Percentiles rank a stretch among this genome's conserved stretches.
Conservation (phyloP, 2,113 vertebrate genomes). For the Empidonax alnorum region DNA sequence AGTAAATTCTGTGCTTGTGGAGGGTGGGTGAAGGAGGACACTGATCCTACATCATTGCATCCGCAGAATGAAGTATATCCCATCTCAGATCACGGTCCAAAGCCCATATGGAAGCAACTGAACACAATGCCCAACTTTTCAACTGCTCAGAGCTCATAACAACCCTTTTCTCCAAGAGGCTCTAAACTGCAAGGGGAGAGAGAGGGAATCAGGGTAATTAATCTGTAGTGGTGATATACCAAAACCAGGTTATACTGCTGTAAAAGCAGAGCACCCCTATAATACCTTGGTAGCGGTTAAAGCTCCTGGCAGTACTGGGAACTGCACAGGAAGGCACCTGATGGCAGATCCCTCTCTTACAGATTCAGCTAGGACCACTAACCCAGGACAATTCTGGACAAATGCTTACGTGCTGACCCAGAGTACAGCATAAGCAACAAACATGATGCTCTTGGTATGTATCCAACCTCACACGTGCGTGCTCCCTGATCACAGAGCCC, state of each 20-base stretch:
- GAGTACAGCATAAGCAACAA: background rate
- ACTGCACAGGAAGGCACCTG: background rate
- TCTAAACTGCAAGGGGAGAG: background rate
- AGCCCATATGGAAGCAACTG: background rate
- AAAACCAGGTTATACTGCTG: background rate
- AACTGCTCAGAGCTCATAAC: background rate
- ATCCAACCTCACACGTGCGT: fast-evolving
- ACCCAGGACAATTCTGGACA: background rate
- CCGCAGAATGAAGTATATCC: background rate
- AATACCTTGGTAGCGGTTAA: background rate
- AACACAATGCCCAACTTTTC: background rate
- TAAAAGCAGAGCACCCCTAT: background rate
- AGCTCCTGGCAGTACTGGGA: background rate
- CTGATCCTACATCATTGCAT: background rate
- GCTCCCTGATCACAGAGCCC: background rate
- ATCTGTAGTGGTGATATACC: background rate
- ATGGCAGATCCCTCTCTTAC: background rate
- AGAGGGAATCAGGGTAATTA: background rate
- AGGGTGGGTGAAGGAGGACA: background rate
- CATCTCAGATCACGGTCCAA: background rate
- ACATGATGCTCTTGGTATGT: fast-evolving
- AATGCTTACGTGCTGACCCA: background rate
- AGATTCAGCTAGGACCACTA: background rate
- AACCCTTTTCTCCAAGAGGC: background rate
- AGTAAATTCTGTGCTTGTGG: background rate